Conservation (phyloP, 2,888 invertebrate genomes). For the Agrenia bidenticulata region DNA sequence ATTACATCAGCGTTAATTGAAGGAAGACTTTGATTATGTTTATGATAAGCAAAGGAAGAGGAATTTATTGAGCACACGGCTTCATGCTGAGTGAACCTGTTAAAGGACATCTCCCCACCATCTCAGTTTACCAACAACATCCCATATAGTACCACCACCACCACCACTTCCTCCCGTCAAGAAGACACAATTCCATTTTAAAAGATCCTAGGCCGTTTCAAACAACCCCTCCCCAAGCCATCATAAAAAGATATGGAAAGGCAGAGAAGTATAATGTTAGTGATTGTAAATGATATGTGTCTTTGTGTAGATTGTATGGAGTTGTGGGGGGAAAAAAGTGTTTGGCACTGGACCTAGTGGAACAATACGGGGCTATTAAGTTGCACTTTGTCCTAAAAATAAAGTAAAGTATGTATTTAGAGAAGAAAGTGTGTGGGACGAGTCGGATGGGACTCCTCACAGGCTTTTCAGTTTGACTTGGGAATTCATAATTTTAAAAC, state of each 20-base stretch:
- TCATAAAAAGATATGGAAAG: no score
- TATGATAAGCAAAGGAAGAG: conserved; percentile 9
- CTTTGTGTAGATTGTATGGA: background rate
- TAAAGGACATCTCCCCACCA: no score
- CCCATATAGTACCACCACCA: no score
- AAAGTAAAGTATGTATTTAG: background rate
- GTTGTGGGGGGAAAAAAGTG: background rate
- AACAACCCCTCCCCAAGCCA: no score
- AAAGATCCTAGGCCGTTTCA: no score
- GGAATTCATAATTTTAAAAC: conserved; percentile 22
- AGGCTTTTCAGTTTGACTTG: background rate
- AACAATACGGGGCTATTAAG: conserved; percentile 9
- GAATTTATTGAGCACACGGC: conserved; percentile 1
- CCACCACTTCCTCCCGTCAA: no score
- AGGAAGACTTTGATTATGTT: conserved; percentile 17
- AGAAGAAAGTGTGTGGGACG: conserved; percentile 13
- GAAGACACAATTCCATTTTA: no score
- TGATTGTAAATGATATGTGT: conserved; percentile 1
- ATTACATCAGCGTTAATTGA: conserved; percentile 18
- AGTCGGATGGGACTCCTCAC: background rate
- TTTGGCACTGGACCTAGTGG: conserved; percentile 13
- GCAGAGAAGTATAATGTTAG: no score
- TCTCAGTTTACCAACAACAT: no score
- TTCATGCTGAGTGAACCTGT: no score
- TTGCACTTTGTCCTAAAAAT: conserved; percentile 14